Conservation (phyloP, 2,888 invertebrate species). For the Xanthorhoe spadicearia region DNA sequence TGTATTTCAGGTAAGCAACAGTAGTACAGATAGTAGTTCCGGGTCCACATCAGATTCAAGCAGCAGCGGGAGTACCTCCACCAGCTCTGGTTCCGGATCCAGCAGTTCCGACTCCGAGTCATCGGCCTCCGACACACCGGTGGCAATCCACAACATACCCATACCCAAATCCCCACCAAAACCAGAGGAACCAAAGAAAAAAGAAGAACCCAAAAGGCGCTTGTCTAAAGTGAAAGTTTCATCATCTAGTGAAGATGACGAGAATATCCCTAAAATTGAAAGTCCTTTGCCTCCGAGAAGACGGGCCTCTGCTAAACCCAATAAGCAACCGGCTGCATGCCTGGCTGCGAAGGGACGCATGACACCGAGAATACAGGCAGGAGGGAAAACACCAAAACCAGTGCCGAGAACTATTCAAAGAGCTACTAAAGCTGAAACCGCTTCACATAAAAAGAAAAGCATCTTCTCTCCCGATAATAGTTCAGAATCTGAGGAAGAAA, state of each 20-base stretch:
- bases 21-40: conserved; percentile 86
- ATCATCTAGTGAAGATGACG: conserved; percentile 87
- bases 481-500: conserved; percentile 76
- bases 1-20: conserved; percentile 74
- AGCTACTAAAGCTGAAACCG: conserved; percentile 58
- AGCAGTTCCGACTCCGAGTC: conserved; percentile 90
- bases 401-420: conserved; percentile 72
- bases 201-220: conserved; percentile 67
- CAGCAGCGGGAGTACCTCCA: conserved; percentile 88
- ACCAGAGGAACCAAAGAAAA: conserved; percentile 70
- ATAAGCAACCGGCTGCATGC: conserved; percentile 77
- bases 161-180: conserved; percentile 70
- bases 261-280: conserved; percentile 69
- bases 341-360: conserved; percentile 82
- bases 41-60: conserved; percentile 88
- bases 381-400: conserved; percentile 75
- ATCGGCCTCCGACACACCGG: conserved; percentile 79
- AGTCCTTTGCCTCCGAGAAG: conserved; percentile 74
- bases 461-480: conserved; percentile 93
- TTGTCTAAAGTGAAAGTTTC: conserved; percentile 74
- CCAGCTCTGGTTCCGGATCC: conserved; percentile 88
- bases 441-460: conserved; percentile 87
- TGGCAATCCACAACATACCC: conserved; percentile 44
- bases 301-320: conserved; percentile 85
- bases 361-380: conserved; percentile 59